Conservation (phyloP, 2,113 vertebrate genomes). For the Campylomormyrus numenius region DNA sequence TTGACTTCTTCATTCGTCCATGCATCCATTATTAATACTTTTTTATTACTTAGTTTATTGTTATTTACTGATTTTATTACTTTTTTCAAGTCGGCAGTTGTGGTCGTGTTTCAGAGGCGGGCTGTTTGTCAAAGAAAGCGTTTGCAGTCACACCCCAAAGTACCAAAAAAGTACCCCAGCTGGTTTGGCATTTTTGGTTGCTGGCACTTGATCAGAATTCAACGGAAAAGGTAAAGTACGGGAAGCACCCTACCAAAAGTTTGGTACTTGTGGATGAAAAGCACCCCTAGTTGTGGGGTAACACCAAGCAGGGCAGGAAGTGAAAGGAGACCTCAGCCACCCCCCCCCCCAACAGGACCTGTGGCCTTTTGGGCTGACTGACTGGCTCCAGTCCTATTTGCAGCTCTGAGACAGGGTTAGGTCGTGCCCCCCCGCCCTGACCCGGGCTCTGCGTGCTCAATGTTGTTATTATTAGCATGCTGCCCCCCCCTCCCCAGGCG, state of each 20-base stretch:
- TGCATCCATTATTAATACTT: neutral
- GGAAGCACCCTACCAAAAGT: neutral
- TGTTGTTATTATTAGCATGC: constrained; percentile 87
- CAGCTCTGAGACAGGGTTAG: constrained; percentile 59
- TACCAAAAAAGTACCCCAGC: neutral
- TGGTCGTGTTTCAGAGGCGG: neutral
- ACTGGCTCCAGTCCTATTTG: constrained; percentile 70
- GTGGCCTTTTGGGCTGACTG: constrained; percentile 36
- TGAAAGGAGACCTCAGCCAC: neutral
- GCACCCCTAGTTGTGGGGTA: neutral
- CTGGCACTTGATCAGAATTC: neutral
- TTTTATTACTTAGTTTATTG: neutral
- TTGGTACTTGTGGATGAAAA: neutral
- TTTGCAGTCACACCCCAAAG: neutral
- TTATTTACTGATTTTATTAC: neutral
- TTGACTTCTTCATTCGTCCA: neutral
- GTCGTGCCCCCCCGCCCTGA: constrained; percentile 66
- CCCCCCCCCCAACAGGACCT: constrained; percentile 35
- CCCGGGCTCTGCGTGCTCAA: constrained; percentile 74
- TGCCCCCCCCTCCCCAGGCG: constrained; percentile 65
- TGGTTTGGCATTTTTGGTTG: neutral
- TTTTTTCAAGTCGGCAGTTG: neutral
- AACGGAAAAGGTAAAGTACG: neutral
- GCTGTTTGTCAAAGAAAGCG: neutral
- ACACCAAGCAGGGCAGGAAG: neutral